Evolutionary conservation across 1,140 invertebrate species (phyloP), one percentile per base, ranked within the genome.

Genomic region (Prorops nasuta): DNA sequence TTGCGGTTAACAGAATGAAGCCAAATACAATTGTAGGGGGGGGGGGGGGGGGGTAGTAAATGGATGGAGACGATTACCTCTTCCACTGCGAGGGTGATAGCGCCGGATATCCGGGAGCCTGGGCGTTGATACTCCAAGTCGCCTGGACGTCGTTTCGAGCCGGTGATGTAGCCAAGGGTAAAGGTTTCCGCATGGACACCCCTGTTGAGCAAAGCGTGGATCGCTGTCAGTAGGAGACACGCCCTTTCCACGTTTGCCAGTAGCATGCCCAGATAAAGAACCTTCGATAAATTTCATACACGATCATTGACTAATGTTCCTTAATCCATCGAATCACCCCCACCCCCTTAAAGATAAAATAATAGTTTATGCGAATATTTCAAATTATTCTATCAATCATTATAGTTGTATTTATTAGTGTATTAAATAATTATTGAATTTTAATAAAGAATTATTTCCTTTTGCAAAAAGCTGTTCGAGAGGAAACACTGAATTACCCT

Each of bases 31-130:
- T 12, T 39, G 8, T 38, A n/a, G n/a, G 41, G 19, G 24, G n/a
- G 31, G 14, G 41, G 28, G 16, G 28, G 24, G 14, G 9, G 28
- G 32, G 28, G 41, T 44, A 15, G 28, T 10, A 9, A 41, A 15
- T 41, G 35, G 24, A 35, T 16, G 19, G 20, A 20, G 9, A 28
- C 7, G 18, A 48, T 52, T 53, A 80, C 83, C 73, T 91, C 85
- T 10, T 84, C 81, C 1, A 89, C 80, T 9, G 93, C 92, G 52
- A 92, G 79, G 1, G 88, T 88, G 51, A 96, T 91, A 15, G 92
- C 92, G 1, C 92, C 94, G 49, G 86, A 89, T 54, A 88, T 87
- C 31, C 80, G 81, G 10, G 82, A 66, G 12, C 89, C 92, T 0
- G 90, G 91, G 51, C 86, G 79, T 35, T 84, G 81, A 70, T 93